A percentile compares a stretch with the other conserved stretches of the same genome.
Evolutionary conservation across 2,797 vertebrate genomes (phyloP).

Genomic region (Labeo calbasu): DNA sequence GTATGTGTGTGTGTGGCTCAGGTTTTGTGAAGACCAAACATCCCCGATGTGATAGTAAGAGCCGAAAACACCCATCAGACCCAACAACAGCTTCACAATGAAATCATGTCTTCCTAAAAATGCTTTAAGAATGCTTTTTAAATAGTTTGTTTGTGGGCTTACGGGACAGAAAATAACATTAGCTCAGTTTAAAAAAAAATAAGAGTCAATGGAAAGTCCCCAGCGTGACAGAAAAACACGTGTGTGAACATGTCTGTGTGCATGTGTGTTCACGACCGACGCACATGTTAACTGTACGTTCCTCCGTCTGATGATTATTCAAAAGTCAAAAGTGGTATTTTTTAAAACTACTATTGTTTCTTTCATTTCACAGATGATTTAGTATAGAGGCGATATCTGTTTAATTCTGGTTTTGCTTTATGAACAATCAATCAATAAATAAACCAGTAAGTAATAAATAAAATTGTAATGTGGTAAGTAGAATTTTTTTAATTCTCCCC

Average conservation of each 20-base stretch:
- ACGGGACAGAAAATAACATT: background rate
- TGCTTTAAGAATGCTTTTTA: background rate
- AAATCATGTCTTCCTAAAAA: background rate
- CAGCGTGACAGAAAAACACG: background rate
- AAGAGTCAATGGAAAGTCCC: background rate
- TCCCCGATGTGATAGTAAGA: background rate
- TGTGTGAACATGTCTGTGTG: constrained; percentile 30
- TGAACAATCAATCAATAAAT: background rate
- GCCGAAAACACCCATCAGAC: background rate
- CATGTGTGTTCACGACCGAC: background rate
- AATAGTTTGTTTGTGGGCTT: background rate
- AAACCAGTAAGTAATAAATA: background rate
- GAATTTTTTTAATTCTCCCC: background rate
- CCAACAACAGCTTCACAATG: background rate
- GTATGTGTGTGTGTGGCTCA: constrained; percentile 62
- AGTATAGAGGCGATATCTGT: background rate
- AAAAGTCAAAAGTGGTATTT: background rate
- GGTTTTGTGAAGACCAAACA: background rate
- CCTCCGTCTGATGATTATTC: constrained; percentile 8
- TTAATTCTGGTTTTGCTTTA: background rate
- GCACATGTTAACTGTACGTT: background rate
- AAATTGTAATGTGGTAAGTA: background rate
- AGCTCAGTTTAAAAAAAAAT: background rate
- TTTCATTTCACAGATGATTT: background rate
- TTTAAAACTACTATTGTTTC: background rate